Base-by-base conservation (phyloP, 2,888 invertebrate species). In the Chrysolina haemoptera region DNA sequence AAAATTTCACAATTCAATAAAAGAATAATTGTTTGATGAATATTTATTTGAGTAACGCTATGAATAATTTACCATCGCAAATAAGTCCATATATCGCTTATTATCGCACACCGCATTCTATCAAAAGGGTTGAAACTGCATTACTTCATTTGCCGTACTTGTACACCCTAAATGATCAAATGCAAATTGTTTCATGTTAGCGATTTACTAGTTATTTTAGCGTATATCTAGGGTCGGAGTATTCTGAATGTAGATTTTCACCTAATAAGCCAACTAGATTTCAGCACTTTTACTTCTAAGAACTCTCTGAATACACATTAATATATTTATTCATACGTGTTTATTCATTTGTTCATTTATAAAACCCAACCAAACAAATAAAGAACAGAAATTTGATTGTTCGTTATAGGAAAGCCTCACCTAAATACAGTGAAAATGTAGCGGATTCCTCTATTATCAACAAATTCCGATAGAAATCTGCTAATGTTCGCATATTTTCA, bases 1-100 rank as follows among this genome's bases (percentile, higher is more conserved):
- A 82, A 83, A 82, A 80, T 81, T 81, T 78, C 79, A 68, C 80
- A 81, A 81, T 80, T 79, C 78, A 77, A 81, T 81, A 78, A 80
- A 82, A 81, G 79, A 74, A 77, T 78, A 78, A 78, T 78, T 75
- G 78, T 75, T 76, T 75, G 75, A 74, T 78, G 79, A 78, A 79
- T 78, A 78, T 78, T 77, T 75, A 76, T 76, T 76, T 72, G 70
- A 67, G 27, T 70, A 70, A 76, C 76, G 71, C 78, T 71, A 77
- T 79, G 78, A 77, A 79, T 79, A 78, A 71, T 75, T 78, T 74
- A 73, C 43, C 74, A 68, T 68, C 11, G 65, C 62, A 64, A 68
- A 69, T 71, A 67, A 50, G 68, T 67, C 55, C 40, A 67, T 67
- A 67, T 67, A 67, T 20, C 64, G 62, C 53, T 71, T 71, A 71